Percentiles rank a stretch among this genome's conserved stretches.
Evolutionary conservation across 2,797 vertebrate genomes (phyloP).

Genomic region (Sus cebifrons): DNA sequence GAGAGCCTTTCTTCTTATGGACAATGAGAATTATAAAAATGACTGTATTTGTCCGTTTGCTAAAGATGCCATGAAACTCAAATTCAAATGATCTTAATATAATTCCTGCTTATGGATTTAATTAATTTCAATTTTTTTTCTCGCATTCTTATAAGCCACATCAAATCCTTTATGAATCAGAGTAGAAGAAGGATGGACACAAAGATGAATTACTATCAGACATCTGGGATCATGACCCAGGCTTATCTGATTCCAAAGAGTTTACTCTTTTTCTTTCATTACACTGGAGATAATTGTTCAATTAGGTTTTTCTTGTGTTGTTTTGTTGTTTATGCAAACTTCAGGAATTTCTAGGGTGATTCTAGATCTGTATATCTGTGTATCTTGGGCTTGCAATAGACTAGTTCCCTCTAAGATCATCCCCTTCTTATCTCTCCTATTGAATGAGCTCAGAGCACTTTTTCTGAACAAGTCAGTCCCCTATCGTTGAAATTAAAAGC

Average conservation of each 20-base stretch:
- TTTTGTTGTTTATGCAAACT: background rate
- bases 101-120: background rate
- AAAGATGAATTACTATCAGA: background rate
- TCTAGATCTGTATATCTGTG: background rate
- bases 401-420: background rate
- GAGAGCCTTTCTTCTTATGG: constrained; percentile 23
- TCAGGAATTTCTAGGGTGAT: background rate
- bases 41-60: background rate
- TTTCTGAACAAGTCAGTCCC: constrained; percentile 21
- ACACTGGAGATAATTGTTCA: background rate
- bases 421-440: background rate
- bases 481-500: background rate
- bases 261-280: background rate
- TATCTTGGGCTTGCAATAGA: background rate
- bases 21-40: background rate
- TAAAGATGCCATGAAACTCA: constrained; percentile 51
- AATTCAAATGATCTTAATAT: background rate
- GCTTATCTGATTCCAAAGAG: background rate
- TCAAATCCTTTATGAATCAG: constrained; percentile 19
- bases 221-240: background rate
- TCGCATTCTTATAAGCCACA: background rate
- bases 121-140: constrained; percentile 22
- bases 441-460: background rate
- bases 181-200: background rate
- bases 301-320: background rate